Conservation (phyloP, 2,113 vertebrate species). For the Lanius ludovicianus region DNA sequence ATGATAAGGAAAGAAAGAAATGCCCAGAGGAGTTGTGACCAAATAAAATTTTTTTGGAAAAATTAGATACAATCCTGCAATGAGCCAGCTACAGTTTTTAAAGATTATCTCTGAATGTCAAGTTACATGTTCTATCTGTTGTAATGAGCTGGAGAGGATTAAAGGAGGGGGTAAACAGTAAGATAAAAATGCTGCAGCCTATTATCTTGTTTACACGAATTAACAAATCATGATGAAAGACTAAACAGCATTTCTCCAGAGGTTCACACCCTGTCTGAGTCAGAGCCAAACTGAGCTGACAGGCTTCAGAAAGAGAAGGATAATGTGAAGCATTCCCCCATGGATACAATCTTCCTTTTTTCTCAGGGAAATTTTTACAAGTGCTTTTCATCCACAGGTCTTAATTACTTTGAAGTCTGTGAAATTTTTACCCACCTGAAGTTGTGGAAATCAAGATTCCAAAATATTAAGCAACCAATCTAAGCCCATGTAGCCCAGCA, state of each 20-base stretch:
- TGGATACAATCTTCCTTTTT: not conserved
- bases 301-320: not conserved
- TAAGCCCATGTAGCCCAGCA: not conserved
- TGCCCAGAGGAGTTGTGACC: not conserved
- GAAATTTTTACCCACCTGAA: not conserved
- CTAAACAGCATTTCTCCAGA: conserved; percentile 39
- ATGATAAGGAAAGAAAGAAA: not conserved
- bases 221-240: conserved; percentile 44
- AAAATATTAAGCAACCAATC: not conserved
- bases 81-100: not conserved
- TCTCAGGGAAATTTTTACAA: not conserved
- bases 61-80: not conserved
- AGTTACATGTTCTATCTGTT: not conserved
- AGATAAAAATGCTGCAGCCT: not conserved
- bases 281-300: conserved; percentile 1
- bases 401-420: not conserved
- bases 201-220: conserved; percentile 25
- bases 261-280: conserved; percentile 36
- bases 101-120: not conserved
- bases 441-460: not conserved
- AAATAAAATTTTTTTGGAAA: not conserved
- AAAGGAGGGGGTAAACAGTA: not conserved
- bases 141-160: not conserved
- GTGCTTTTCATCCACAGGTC: not conserved
- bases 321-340: not conserved